Percentiles rank a stretch among this genome's conserved stretches.
Conservation (phyloP, 2,797 vertebrate genomes). For the Sebastes trivittatus region DNA sequence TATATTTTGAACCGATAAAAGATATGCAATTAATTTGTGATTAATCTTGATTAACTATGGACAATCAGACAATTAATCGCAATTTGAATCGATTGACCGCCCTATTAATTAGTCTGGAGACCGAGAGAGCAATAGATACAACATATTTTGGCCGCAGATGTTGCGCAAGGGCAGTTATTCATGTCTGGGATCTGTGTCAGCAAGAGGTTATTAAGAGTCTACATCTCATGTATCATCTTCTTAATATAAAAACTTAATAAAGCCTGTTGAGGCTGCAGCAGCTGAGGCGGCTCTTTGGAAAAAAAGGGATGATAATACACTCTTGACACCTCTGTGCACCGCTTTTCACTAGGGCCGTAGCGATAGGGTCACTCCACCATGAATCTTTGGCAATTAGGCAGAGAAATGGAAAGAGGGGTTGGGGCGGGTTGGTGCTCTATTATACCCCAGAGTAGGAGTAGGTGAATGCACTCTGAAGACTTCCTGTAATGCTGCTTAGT, state of each 20-base stretch:
- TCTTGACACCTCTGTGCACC: constrained; percentile 44
- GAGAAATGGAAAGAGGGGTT: background rate
- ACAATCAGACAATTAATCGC: too few relatives aligned
- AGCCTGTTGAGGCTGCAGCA: constrained; percentile 47
- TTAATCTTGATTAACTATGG: too few relatives aligned
- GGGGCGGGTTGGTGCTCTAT: background rate
- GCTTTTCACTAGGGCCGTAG: constrained; percentile 42
- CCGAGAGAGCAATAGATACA: background rate
- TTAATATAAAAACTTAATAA: constrained; percentile 64
- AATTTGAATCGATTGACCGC: too few relatives aligned
- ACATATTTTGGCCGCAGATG: background rate
- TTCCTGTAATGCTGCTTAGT: constrained; percentile 39
- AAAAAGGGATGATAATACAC: constrained; percentile 28
- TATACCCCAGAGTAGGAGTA: constrained; percentile 25
- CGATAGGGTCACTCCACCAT: constrained; percentile 32
- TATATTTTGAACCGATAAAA: too few relatives aligned
- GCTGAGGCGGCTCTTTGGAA: constrained; percentile 29
- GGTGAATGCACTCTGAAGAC: constrained; percentile 27
- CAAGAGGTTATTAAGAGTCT: constrained; percentile 42
- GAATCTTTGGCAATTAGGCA: constrained; percentile 53
- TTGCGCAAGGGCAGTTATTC: background rate
- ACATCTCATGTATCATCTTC: constrained; percentile 51
- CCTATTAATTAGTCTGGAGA: background rate
- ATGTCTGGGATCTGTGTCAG: constrained; percentile 6
- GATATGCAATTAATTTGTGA: too few relatives aligned